Base-by-base conservation (phyloP, 2,113 vertebrate genomes). In the Hippolais icterina region DNA sequence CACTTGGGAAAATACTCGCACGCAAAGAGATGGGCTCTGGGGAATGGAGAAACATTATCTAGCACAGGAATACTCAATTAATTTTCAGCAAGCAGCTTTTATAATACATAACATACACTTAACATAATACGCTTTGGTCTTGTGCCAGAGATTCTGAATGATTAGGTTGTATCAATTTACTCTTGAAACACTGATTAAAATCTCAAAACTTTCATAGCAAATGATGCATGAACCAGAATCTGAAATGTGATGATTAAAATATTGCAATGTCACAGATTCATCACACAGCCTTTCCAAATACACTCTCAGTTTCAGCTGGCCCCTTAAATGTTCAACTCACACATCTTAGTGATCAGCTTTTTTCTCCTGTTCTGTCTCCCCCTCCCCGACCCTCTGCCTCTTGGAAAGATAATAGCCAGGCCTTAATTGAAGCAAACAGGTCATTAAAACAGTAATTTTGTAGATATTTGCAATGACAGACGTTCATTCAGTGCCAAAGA, bases 211-310 rank as follows among this genome's bases (percentile, higher is more conserved):
- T 97, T 93, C 93, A 95, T 89, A 93, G 96, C 93, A 96, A 97
- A 96, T 95, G 96, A 94, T 96, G 96, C 96, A 97, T 97, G 96
- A 97, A 97, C 83, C 96, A 96, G 96, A 97, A 96, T 97, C 76
- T 94, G 96, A 96, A 96, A 97, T 92, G 94, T 96, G 96, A 95
- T 97, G 96, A 97, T 88, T 96, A 96, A 97, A 97, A 97, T 96
- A 96, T 89, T 96, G 92, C 96, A 94, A 96, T 95, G 96, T 96
- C 96, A 96, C 92, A 92, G 93, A 96, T 96, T 96, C 88, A 97
- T 96, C 96, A 92, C 83, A 93, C 60, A 93, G 94, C 83, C 88
- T 92, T 96, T 96, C 96, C 93, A 95, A 96, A 92, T 89, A 76
- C 77, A 94, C 92, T 95, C 96, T 93, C 49, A 1, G 77, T 96